Evolutionary conservation across 2,888 invertebrate genomes (phyloP), one percentile per base, ranked within the genome.

Genomic region (Drepanosiphum platanoidis): DNA sequence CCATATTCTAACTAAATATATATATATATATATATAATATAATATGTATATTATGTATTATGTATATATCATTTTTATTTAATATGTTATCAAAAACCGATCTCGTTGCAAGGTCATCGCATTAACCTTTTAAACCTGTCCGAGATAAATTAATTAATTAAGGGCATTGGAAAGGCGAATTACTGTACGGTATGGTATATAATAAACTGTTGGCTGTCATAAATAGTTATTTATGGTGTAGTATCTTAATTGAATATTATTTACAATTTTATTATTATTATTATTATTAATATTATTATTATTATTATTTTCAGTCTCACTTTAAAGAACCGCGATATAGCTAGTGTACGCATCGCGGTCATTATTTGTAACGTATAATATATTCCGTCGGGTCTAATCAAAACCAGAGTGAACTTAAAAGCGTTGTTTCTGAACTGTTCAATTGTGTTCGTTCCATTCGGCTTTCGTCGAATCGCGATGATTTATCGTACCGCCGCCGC

Each of bases 131-230:
- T 52, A 70, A 70, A 36, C 70, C 13, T 30, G 30, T 39, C 39
- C 30, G 30, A 30, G 30, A 61, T 81, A 36, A 70, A 80, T 68
- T 71, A 81, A 30, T 71, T 71, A 81, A 81, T 71, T 81, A 81
- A 81, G 68, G 22, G 58, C 71, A 81, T 81, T 61, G 70, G 71
- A 81, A 81, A 81, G 70, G 71, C 81, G 30, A 32, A 30, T 74
- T 27, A 13, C n/a, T 34, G 27, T 68, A 34, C 34, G n/a, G n/a
- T n/a, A n/a, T n/a, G n/a, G n/a, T n/a, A n/a, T 32, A 68, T 66
- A 79, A 80, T 80, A 80, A 80, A 80, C 32, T 27, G 27, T 68
- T 68, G 34, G 32, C 68, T 42, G 39, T 46, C 46, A 68, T n/a
- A 52, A 80, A 18, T 18, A 78, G 30, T 39, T 64, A 39, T 64